Evolutionary conservation across 1,140 invertebrate genomes (phyloP), one percentile per base, ranked within the genome.

Genomic region (Streblospio benedicti): DNA sequence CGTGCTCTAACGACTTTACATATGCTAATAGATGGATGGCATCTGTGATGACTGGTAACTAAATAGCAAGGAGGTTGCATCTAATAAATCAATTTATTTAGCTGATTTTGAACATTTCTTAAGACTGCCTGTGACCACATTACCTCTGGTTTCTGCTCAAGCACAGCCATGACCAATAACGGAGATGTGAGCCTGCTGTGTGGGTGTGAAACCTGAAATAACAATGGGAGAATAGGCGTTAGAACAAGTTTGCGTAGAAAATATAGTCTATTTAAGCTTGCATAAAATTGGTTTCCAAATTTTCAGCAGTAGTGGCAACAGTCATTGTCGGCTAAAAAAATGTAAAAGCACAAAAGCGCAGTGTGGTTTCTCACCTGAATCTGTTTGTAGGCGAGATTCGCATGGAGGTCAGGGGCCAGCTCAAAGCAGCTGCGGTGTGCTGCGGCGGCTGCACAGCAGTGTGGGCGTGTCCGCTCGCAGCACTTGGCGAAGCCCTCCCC

Each of bases 401-500:
- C 80, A 41, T 84, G 81, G 31, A 95, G 78, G 63, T 89, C 87
- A 0, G 86, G 86, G 64, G 84, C 86, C 65, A 85, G 83, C 54
- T 84, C 83, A 62, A 95, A 82, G 6, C 88, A 87, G 69, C 88
- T 85, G 14, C 82, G 76, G 2, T 95, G 76, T 68, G 93, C 90
- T 2, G 83, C 69, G 0, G 87, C 79, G 6, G 91, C n/a, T n/a
- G n/a, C n/a, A n/a, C n/a, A n/a, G n/a, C n/a, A 93, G 73, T 91
- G 86, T 0, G 92, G 91, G 68, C 89, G 86, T 6, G 92, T 88
- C 28, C 90, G 82, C 79, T 95, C 90, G 71, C 92, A 94, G 73
- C 93, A 97, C 77, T 94, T 94, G 12, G 97, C 85, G 74, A 97
- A 97, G 2, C 94, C 94, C 76, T 97, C 93, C 94, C n/a, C 94